Evolutionary conservation across 1,140 invertebrate species (phyloP).

Genomic region (Heliconius eleuchia): DNA sequence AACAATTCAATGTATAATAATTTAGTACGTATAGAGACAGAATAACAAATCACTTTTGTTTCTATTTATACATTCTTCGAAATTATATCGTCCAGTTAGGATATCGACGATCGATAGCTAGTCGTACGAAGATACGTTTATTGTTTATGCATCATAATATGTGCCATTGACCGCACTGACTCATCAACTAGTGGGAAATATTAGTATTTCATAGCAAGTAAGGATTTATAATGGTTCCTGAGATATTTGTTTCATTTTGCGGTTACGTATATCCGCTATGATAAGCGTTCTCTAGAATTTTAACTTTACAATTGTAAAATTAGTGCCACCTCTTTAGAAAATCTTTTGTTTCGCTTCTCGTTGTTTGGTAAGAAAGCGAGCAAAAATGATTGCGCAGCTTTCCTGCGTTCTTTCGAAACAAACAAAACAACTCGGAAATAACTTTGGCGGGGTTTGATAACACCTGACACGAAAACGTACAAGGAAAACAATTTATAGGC

Average conservation of each 20-base stretch:
- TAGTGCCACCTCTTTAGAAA: neutral
- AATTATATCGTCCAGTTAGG: neutral
- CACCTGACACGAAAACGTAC: neutral
- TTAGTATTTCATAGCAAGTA: neutral
- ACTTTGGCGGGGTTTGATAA: conserved; percentile 6
- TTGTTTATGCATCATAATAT: conserved; percentile 18
- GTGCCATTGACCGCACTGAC: conserved; percentile 22
- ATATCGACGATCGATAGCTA: neutral
- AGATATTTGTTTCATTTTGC: neutral
- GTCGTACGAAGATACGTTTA: neutral
- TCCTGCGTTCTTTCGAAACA: neutral
- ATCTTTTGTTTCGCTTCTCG: neutral
- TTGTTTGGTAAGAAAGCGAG: too few species aligned
- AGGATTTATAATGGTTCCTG: neutral
- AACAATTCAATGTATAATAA: neutral
- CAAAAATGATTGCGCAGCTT: neutral
- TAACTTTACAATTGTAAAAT: too few species aligned
- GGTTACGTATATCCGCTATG: neutral
- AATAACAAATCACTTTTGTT: neutral
- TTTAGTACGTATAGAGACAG: too few species aligned
- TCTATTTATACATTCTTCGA: neutral
- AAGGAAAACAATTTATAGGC: conserved; percentile 9
- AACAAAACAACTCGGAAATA: conserved; percentile 5
- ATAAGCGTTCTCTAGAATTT: too few species aligned
- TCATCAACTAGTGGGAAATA: conserved; percentile 9